These are phyloP conservation scores for Pedicia rivosa DNA, from an alignment of 2,888 invertebrate species.

Conservation along the genomic window DNA sequence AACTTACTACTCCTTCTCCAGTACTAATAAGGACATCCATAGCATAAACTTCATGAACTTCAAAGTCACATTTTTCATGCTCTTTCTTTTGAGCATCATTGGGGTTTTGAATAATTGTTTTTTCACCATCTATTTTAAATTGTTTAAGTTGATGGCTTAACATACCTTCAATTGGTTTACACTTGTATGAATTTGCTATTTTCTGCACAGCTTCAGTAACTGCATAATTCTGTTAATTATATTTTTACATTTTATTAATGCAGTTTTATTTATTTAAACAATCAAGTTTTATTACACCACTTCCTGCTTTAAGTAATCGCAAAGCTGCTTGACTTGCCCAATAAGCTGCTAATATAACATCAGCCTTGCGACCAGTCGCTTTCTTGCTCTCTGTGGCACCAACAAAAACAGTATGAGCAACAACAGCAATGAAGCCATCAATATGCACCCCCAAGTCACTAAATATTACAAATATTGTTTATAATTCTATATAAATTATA, in stretches of 20 bases:
- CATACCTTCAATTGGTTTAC: conserved; percentile 97
- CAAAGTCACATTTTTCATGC: conserved; percentile 91
- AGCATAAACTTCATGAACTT: conserved; percentile 94
- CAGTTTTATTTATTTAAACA: not conserved
- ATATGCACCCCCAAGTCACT: conserved; percentile 97
- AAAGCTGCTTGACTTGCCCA: conserved; percentile 91
- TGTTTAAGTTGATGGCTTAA: conserved; percentile 90
- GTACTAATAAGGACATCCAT: conserved; percentile 96
- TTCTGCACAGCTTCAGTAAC: conserved; percentile 88
- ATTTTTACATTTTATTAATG: conserved; percentile 12
- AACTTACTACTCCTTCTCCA: conserved; percentile 77
- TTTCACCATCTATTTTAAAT: conserved; percentile 94
- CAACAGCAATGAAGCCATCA: conserved; percentile 97
- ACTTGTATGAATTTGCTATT: conserved; percentile 81
- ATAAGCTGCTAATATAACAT: conserved; percentile 90
- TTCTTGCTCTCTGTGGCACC: conserved; percentile 59
- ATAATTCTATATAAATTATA: conserved; percentile 2
- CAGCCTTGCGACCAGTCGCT: conserved; percentile 79
- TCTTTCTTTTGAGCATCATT: conserved; percentile 93
- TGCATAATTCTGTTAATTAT: conserved; percentile 52
- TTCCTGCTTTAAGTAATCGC: conserved; percentile 78
- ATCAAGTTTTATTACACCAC: conserved; percentile 45
- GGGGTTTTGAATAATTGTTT: conserved; percentile 94
- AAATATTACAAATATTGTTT: conserved; percentile 17
- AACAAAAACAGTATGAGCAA: conserved; percentile 87